These are phyloP conservation scores for Acrocephalus arundinaceus DNA, from an alignment of 2,113 vertebrate genomes.

Conservation along the genomic window DNA sequence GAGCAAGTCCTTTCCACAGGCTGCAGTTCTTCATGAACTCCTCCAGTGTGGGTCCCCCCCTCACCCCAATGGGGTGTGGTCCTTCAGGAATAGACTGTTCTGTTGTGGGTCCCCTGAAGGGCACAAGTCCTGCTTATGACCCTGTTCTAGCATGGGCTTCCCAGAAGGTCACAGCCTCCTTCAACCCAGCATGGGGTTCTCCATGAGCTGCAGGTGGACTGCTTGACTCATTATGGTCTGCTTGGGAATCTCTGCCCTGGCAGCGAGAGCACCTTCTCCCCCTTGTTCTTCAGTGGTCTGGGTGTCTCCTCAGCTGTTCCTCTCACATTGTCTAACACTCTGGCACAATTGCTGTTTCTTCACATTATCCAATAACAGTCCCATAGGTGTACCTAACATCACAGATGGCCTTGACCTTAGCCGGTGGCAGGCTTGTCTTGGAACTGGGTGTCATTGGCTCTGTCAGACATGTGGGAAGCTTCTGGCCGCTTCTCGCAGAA, in stretches of 20 bases:
- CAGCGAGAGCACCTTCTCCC: not conserved
- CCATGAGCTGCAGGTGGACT: not conserved
- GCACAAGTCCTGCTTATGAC: not conserved
- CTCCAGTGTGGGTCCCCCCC: accelerated
- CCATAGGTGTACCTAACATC: accelerated
- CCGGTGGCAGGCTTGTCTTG: accelerated
- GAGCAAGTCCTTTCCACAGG: not conserved
- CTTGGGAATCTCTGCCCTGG: not conserved
- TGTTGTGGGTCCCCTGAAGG: not conserved
- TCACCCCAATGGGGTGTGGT: not conserved
- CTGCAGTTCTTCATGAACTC: not conserved
- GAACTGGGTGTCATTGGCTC: not conserved
- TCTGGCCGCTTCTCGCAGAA: not conserved
- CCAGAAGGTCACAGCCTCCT: not conserved
- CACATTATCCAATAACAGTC: not conserved
- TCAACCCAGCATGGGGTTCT: not conserved
- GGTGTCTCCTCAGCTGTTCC: not conserved
- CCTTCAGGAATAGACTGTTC: not conserved
- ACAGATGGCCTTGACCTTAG: not conserved
- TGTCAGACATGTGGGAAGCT: not conserved
- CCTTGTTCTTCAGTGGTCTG: not conserved
- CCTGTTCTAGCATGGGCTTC: not conserved
- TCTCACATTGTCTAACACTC: not conserved
- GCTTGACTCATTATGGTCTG: not conserved
- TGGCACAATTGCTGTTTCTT: not conserved